Evolutionary conservation across 2,888 invertebrate genomes (phyloP), one percentile per base, ranked within the genome.

Genomic region (Ichneumoninae sp.): DNA sequence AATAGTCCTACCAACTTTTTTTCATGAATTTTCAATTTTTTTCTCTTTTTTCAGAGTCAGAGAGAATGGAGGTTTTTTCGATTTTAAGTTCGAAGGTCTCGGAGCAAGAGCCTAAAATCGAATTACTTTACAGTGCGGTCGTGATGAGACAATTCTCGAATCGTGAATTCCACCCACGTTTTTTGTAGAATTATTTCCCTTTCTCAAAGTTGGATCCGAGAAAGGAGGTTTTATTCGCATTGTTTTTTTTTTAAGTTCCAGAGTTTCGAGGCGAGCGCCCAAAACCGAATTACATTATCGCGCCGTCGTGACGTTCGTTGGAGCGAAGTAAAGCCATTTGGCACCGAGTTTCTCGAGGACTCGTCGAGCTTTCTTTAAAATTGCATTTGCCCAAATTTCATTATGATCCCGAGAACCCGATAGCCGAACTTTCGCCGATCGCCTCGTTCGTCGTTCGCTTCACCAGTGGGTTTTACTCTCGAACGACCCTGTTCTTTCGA

Each of bases 341-440:
- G 40, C 22, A 52, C 54, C 19, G 78, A 63, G 57, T 60, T 63
- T 50, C 57, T 36, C 70, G 44, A 50, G 26, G 33, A 66, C 33
- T 69, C 65, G 60, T 70, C 65, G 36, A 47, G 65, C 36, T 7
- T 50, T 63, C 30, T 77, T 63, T 19, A 19, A 66, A 66, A 65
- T 65, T 44, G 50, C 5, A 80, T 40, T 44, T 13, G 63, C 13
- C 10, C 50, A 54, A 77, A 77, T 73, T 69, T 77, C 68, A 63
- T 74, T 26, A 33, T 54, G 22, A 73, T 74, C 52, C 16, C 10
- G 60, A 70, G 13, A 13, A 69, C 10, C 40, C 57, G 52, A 30
- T 36, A 69, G 26, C 57, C 19, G n/a, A 60, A 22, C 44, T 65
- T 60, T 4, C 22, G n/a, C n/a, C 13, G 44, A 33, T 26, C 19